These are phyloP conservation scores for Leptodirus hochenwartii DNA, from an alignment of 2,888 invertebrate species.

Conservation along the genomic window DNA sequence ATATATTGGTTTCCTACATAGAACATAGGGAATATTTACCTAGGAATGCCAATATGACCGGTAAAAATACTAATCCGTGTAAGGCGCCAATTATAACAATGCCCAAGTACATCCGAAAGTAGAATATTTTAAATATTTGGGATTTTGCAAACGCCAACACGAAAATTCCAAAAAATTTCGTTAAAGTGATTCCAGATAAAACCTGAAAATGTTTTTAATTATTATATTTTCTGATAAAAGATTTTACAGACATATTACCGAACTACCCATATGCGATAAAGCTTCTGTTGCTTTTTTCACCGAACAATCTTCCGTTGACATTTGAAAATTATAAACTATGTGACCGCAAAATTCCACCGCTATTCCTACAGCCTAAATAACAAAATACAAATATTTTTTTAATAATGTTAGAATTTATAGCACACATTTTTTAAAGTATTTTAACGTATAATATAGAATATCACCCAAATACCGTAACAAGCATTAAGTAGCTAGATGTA, in stretches of 20 bases:
- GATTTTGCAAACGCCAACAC: constrained; percentile 87
- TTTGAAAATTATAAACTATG: constrained; percentile 54
- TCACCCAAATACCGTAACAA: too few species aligned
- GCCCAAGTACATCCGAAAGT: constrained; percentile 91
- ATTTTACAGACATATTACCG: constrained; percentile 30
- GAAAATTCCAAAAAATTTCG: constrained; percentile 80
- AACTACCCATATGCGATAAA: constrained; percentile 66
- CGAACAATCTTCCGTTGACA: constrained; percentile 27
- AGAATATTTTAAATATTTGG: constrained; percentile 78
- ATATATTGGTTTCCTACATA: too few species aligned
- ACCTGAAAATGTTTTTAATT: constrained; percentile 51
- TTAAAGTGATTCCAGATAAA: constrained; percentile 85
- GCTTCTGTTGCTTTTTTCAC: constrained; percentile 53
- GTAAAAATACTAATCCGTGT: constrained; percentile 83
- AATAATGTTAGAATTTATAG: too few species aligned
- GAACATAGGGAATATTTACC: too few species aligned
- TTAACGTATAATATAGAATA: too few species aligned
- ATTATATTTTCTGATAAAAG: constrained; percentile 4
- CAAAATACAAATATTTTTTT: constrained; percentile 7
- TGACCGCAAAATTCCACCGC: constrained; percentile 93
- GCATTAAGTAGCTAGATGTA: too few species aligned
- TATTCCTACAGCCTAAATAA: constrained; percentile 64
- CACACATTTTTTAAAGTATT: too few species aligned
- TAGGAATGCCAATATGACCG: constrained; percentile 53
- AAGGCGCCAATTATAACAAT: constrained; percentile 82